A percentile compares a stretch with the other conserved stretches of the same genome.
Evolutionary conservation across 2,888 invertebrate genomes (phyloP).

Genomic region (Molorchus minor): DNA sequence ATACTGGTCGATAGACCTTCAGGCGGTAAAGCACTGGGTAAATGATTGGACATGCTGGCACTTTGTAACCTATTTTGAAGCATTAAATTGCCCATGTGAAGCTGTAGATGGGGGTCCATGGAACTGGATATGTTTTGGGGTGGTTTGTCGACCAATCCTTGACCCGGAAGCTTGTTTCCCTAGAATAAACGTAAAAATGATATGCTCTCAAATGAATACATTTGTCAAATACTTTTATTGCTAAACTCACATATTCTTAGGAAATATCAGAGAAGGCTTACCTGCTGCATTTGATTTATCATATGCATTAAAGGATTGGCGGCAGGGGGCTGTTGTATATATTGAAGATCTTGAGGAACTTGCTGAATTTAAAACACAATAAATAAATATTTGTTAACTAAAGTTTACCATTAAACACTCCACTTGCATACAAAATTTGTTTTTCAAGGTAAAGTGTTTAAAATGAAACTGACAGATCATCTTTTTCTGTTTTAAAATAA

Average conservation of each 20-base stretch:
- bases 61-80: slow-evolving; percentile 55
- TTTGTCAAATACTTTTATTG: too few relatives aligned
- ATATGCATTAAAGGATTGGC: slow-evolving; percentile 67
- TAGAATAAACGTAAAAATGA: slow-evolving; percentile 33
- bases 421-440: too few relatives aligned
- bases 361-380: slow-evolving; percentile 34
- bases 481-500: not conserved
- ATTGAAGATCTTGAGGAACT: slow-evolving; percentile 54
- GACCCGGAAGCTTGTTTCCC: slow-evolving; percentile 58
- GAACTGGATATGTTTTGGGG: slow-evolving; percentile 51
- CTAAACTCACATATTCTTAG: not conserved
- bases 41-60: slow-evolving; percentile 42
- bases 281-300: slow-evolving; percentile 68
- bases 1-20: slow-evolving; percentile 44
- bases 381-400: not conserved
- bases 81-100: slow-evolving; percentile 66
- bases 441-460: too few relatives aligned
- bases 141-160: slow-evolving; percentile 54
- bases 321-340: slow-evolving; percentile 59
- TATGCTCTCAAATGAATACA: too few relatives aligned
- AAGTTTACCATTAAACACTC: too few relatives aligned
- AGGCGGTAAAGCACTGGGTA: slow-evolving; percentile 40
- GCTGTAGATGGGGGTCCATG: slow-evolving; percentile 64
- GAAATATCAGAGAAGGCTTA: slow-evolving; percentile 34
- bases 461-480: too few relatives aligned